Evolutionary conservation across 2,888 invertebrate genomes (phyloP), one percentile per base, ranked within the genome.

Genomic region (Tinea pellionella): DNA sequence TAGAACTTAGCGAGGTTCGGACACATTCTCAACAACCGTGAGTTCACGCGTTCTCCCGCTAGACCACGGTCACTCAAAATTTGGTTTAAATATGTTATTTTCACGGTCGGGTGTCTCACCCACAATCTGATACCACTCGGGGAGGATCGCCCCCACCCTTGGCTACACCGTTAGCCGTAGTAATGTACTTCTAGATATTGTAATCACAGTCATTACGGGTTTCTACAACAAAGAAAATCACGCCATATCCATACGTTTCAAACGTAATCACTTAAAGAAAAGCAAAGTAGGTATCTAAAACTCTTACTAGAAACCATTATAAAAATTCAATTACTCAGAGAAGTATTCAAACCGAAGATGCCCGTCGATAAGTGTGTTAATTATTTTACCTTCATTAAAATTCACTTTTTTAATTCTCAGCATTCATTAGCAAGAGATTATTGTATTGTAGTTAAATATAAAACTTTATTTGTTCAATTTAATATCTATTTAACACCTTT

Each of bases 261-360:
- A 13, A n/a, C 29, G n/a, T 4, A 11, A 32, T 13, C 57, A 32
- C 18, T 13, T 41, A 15, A 51, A 53, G 47, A 55, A 47, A 60
- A 53, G 58, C 61, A 47, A 43, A 18, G 42, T 29, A 43, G 18
- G 42, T 29, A 65, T 15, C 47, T n/a, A 47, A 47, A 15, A 47
- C 47, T 15, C 15, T 47, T 47, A 47, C 47, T 13, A 47, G 47
- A 47, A 47, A 9, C 47, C 9, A 47, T 47, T 47, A 47, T 47
- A 47, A 47, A 47, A 47, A 13, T 57, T 57, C 32, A 57, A 32
- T 57, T 57, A 57, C 57, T 57, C 30, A 57, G 32, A 57, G 16
- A 53, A 53, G 19, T 57, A 60, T 60, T 18, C 56, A 42, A 55
- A 15, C n/a, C 53, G 16, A 41, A 60, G 9, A 51, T 61, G 29